Evolutionary conservation across 2,113 vertebrate genomes (phyloP).

Genomic region (Penelope pileata): DNA sequence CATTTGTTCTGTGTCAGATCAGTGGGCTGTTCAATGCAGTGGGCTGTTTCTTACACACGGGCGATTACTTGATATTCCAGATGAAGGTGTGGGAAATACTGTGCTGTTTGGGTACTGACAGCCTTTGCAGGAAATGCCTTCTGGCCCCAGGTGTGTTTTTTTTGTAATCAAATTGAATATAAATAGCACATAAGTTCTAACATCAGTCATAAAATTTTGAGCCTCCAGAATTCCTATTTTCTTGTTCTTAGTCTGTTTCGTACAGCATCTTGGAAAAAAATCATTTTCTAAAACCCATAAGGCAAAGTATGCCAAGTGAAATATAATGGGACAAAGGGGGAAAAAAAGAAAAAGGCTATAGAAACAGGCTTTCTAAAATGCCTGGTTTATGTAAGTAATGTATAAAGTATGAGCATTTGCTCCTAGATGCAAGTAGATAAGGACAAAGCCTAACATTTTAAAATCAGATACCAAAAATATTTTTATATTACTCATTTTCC

Average conservation of each 20-base stretch:
- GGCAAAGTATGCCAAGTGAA: not conserved
- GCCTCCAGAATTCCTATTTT: not conserved
- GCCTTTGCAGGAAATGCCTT: not conserved
- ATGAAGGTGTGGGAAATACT: not conserved
- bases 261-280: not conserved
- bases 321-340: not conserved
- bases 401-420: not conserved
- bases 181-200: not conserved
- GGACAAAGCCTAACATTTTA: not conserved
- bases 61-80: not conserved
- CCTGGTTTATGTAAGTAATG: not conserved
- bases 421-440: not conserved
- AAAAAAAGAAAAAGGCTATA: not conserved
- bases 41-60: not conserved
- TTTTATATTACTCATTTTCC: not conserved
- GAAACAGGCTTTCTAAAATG: not conserved
- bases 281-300: not conserved
- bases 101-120: not conserved
- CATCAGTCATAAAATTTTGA: not conserved
- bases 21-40: not conserved
- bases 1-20: not conserved
- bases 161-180: not conserved
- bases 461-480: not conserved
- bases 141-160: not conserved
- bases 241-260: not conserved